phyloP scores from a whole-genome alignment of 2,888 invertebrate genomes.

The Phania funesta region DNA sequence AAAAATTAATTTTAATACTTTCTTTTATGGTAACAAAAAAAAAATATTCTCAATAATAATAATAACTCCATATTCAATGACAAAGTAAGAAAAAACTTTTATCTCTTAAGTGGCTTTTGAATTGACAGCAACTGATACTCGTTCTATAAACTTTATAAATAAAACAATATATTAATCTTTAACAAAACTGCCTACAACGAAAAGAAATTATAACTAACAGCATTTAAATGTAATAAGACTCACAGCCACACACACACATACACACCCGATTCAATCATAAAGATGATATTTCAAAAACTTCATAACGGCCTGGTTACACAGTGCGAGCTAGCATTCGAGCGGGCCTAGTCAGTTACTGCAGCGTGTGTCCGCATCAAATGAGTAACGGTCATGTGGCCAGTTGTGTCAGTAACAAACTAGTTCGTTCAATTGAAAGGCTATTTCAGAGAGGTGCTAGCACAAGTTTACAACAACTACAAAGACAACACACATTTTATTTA shows the following conservation, averaged over 20 bases:
- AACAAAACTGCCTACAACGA: conserved; percentile 59
- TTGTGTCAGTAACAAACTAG: too few relatives aligned
- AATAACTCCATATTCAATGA: not conserved
- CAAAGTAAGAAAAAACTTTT: not conserved
- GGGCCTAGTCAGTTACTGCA: too few relatives aligned
- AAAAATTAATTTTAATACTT: conserved; percentile 16
- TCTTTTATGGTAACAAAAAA: conserved; percentile 53
- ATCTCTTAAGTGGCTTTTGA: conserved; percentile 15
- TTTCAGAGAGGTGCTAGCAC: too few relatives aligned
- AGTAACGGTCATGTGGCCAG: too few relatives aligned
- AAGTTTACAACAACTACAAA: too few relatives aligned
- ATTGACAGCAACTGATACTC: conserved; percentile 2
- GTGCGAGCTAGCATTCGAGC: too few relatives aligned
- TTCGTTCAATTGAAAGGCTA: too few relatives aligned
- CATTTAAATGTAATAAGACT: not conserved
- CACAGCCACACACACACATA: not conserved
- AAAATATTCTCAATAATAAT: conserved; percentile 31
- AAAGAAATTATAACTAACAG: not conserved
- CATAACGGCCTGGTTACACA: too few relatives aligned
- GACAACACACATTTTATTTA: too few relatives aligned
- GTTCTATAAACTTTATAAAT: conserved; percentile 4
- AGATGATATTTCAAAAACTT: too few relatives aligned
- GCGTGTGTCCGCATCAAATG: too few relatives aligned
- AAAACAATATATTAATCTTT: conserved; percentile 4
- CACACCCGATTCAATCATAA: too few relatives aligned